phyloP scores from a whole-genome alignment of 2,888 invertebrate species.

The Tolmerus cingulatus region DNA sequence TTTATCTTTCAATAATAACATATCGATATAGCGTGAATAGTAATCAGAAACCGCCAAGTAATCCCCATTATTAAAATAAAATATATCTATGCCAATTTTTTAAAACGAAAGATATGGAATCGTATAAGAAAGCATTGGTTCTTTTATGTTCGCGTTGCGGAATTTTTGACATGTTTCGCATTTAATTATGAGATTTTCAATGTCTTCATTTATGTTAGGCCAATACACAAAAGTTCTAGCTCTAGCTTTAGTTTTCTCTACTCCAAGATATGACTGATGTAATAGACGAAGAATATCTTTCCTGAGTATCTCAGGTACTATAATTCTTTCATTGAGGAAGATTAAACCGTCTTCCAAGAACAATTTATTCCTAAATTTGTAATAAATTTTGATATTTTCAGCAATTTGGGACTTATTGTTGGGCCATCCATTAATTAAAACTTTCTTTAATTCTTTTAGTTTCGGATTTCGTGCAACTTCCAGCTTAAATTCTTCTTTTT shows the following conservation, averaged over 20 bases:
- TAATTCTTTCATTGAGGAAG: too few species aligned
- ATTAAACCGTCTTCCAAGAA: too few species aligned
- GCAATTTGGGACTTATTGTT: too few species aligned
- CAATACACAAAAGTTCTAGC: background rate
- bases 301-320: background rate
- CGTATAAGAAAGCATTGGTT: too few species aligned
- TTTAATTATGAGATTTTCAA: background rate
- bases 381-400: too few species aligned
- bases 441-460: too few species aligned
- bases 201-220: background rate
- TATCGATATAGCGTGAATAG: conserved; percentile 5
- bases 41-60: background rate
- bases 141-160: background rate
- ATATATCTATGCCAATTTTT: background rate
- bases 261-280: background rate
- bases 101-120: too few species aligned
- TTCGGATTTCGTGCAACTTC: too few species aligned
- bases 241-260: background rate
- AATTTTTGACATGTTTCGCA: background rate
- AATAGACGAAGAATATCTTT: background rate
- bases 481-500: too few species aligned
- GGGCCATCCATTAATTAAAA: too few species aligned
- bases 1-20: background rate
- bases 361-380: too few species aligned
- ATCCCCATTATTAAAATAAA: background rate